phyloP scores from a whole-genome alignment of 2,888 invertebrate species.

The Chelonus formosanus region DNA sequence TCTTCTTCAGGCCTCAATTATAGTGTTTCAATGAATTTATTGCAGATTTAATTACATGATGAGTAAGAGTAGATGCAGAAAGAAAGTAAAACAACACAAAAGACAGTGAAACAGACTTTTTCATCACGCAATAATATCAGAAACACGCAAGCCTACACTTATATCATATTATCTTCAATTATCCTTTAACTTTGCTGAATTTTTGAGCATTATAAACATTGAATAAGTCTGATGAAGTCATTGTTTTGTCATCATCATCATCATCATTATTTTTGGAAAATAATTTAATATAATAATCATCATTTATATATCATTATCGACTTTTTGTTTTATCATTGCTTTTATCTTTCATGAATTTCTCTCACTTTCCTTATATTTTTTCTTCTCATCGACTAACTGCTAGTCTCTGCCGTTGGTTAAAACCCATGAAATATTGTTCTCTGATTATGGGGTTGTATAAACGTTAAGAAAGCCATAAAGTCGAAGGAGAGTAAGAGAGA shows the following conservation, averaged over 20 bases:
- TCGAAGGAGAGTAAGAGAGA: constrained; percentile 31
- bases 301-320: no score
- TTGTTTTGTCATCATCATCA: no score
- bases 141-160: constrained; percentile 53
- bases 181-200: constrained; percentile 25
- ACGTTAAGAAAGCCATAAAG: constrained; percentile 44
- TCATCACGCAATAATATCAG: constrained; percentile 52
- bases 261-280: background rate
- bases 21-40: no score
- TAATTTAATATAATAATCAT: no score
- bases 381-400: no score
- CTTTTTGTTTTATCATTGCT: no score
- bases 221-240: background rate
- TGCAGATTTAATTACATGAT: constrained; percentile 23
- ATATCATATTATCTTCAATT: constrained; percentile 27
- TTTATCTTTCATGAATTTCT: no score
- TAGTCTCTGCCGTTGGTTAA: constrained; percentile 33
- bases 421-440: constrained; percentile 50
- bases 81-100: constrained; percentile 33
- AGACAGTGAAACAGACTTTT: constrained; percentile 39
- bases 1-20: no score
- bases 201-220: background rate
- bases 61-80: constrained; percentile 33
- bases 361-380: no score
- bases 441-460: constrained; percentile 46